Evolutionary conservation across 2,113 vertebrate species (phyloP), one percentile per base, ranked within the genome.

Genomic region (Proterorhinus semilunaris): DNA sequence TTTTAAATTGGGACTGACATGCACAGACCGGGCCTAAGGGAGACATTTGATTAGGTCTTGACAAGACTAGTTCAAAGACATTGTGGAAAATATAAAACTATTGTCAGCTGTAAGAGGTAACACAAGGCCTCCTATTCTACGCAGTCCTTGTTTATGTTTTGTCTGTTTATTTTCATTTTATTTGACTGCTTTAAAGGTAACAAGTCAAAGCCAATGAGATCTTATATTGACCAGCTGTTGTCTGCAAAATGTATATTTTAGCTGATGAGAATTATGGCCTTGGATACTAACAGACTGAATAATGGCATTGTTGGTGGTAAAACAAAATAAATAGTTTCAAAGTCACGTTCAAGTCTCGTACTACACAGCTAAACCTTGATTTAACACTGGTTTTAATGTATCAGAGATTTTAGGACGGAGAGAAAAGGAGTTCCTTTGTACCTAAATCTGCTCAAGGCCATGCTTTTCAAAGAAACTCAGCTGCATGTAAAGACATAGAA

Each of bases 1-100:
- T 69, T 54, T 10, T 1, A 72, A 84, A 86, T 75, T 7, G 52
- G 53, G 62, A 69, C 62, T 81, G 83, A 89, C 81, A 83, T 61
- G 68, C 81, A 57, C 63, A 86, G 83, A 78, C 65, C 77, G 71
- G 66, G 68, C 72, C 70, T 71, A 73, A 74, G 52, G 68, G 70
- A 83, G 68, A 74, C 62, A 82, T 83, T 63, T 69, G 66, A 84
- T 80, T 68, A 74, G 71, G 78, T 66, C 45, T 65, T 1, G 68
- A 70, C 66, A 45, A 74, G 75, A 75, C 13, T 16, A 58, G 62
- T 78, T 76, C 65, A 72, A 77, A 78, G 47, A 10, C n/a, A n/a
- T n/a, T n/a, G 11, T 68, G 13, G 17, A 7, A 59, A 81, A 10
- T 36, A 36, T 36, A 36, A 66, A 87, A 43, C 51, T 13, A 2